Evolutionary conservation across 1,140 invertebrate species (phyloP).

Genomic region (Elymnias hypermnestra): DNA sequence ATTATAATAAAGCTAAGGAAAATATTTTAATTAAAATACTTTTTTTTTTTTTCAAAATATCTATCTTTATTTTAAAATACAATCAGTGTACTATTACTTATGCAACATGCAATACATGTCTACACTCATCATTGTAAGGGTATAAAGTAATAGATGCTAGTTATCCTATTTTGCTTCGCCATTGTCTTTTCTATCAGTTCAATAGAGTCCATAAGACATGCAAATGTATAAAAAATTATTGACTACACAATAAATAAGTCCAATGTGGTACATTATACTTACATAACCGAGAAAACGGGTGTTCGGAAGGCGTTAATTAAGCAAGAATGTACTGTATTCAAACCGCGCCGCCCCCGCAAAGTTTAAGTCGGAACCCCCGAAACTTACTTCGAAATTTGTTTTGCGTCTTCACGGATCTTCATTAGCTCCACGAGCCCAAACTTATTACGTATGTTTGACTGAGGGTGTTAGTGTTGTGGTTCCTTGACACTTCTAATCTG

Average conservation of each 20-base stretch:
- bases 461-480: slow-evolving; percentile 50
- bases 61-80: no score
- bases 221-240: not conserved
- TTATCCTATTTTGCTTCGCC: no score
- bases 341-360: slow-evolving; percentile 38
- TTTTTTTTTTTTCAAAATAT: no score
- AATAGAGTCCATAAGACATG: no score
- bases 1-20: no score
- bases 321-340: slow-evolving; percentile 58
- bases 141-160: no score
- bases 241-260: not conserved
- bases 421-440: slow-evolving; percentile 58
- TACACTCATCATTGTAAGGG: no score
- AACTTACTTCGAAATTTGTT: slow-evolving; percentile 56
- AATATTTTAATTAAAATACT: no score
- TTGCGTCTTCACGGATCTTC: slow-evolving; percentile 58
- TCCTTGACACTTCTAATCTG: slow-evolving; percentile 41
- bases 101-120: no score
- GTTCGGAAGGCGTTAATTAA: slow-evolving; percentile 49
- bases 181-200: no score
- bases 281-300: slow-evolving; percentile 2
- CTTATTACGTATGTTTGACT: slow-evolving; percentile 61
- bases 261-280: slow-evolving; percentile 1
- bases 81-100: no score
- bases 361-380: slow-evolving; percentile 38